Evolutionary conservation across 2,113 vertebrate genomes (phyloP).

Genomic region (Otolemur garnettii): DNA sequence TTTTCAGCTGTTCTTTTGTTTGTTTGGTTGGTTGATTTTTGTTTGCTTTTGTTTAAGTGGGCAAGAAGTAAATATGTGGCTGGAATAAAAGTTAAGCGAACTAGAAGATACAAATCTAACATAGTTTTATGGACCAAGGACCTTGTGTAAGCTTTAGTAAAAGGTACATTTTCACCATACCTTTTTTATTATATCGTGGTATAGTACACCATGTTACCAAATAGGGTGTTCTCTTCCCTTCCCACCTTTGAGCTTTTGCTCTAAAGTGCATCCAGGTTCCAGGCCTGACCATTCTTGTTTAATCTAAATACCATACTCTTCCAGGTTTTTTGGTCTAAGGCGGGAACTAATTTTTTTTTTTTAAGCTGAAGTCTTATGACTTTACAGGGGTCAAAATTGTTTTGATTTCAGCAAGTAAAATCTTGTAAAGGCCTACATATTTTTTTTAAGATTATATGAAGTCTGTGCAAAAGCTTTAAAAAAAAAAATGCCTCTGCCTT

Average conservation of each 20-base stretch:
- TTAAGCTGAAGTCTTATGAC: conserved; percentile 89
- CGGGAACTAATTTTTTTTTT: conserved; percentile 88
- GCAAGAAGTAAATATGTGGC: conserved; percentile 91
- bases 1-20: conserved; percentile 88
- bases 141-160: conserved; percentile 99
- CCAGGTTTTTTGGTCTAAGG: conserved; percentile 91
- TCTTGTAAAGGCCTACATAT: conserved; percentile 95
- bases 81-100: conserved; percentile 89
- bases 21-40: conserved; percentile 87
- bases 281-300: conserved; percentile 91
- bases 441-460: conserved; percentile 97
- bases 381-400: conserved; percentile 92
- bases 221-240: conserved; percentile 94
- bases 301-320: conserved; percentile 91
- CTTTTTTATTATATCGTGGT: conserved; percentile 98
- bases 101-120: conserved; percentile 93
- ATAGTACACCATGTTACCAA: conserved; percentile 99
- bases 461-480: conserved; percentile 99
- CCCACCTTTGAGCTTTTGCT: conserved; percentile 93
- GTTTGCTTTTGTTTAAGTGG: conserved; percentile 86
- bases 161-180: conserved; percentile 99
- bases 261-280: conserved; percentile 92
- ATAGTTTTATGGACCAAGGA: conserved; percentile 99
- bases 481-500: conserved; percentile 98
- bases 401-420: conserved; percentile 91